Percentiles rank a stretch among this genome's conserved stretches.
phyloP scores from a whole-genome alignment of 1,140 invertebrate species.

The Phymorhynchus buccinoides region DNA sequence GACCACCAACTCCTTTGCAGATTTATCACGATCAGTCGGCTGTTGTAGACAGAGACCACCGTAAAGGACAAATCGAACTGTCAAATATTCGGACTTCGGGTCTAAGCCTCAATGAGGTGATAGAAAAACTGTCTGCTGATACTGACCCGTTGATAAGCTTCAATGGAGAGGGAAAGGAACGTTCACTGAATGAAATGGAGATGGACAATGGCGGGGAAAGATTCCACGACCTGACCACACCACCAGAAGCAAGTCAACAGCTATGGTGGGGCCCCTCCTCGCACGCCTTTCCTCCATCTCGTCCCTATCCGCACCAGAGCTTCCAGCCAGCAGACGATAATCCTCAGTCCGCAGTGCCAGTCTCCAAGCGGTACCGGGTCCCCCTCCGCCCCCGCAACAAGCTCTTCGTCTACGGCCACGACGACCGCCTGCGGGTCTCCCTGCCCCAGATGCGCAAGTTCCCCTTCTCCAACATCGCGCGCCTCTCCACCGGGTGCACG shows the following conservation, averaged over 20 bases:
- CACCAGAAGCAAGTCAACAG: not conserved
- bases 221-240: not conserved
- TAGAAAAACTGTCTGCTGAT: not conserved
- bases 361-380: not conserved
- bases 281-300: no score
- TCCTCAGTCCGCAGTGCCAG: not conserved
- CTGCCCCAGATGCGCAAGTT: constrained; percentile 50
- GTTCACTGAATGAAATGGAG: not conserved
- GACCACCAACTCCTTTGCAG: not conserved
- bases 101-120: not conserved
- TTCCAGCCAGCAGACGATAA: not conserved
- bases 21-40: not conserved
- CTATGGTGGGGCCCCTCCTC: no score
- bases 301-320: not conserved
- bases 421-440: constrained; percentile 49
- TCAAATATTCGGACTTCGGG: not conserved
- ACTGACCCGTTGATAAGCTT: not conserved
- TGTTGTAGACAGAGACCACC: not conserved
- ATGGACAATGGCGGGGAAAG: not conserved
- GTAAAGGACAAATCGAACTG: not conserved
- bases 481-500: constrained; percentile 62
- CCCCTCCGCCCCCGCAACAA: constrained; percentile 30
- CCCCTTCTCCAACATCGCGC: constrained; percentile 62
- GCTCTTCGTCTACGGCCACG: constrained; percentile 49
- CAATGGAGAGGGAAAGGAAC: not conserved